Percentiles rank a stretch among this genome's conserved stretches.
These are phyloP conservation scores for Rotaria socialis DNA, from an alignment of 2,888 invertebrate species.

Conservation along the genomic window DNA sequence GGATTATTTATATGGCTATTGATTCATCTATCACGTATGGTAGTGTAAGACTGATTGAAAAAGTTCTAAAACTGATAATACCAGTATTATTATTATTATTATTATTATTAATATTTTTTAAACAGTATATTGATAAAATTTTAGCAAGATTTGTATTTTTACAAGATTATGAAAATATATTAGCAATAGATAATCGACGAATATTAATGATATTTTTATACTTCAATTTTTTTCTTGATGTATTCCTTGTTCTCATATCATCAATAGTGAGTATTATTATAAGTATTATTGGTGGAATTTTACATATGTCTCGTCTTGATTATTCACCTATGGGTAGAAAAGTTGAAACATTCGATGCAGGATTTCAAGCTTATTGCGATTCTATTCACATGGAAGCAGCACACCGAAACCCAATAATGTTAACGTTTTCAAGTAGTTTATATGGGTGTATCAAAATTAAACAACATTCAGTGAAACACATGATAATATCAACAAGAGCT, in stretches of 20 bases:
- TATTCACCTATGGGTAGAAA: constrained; percentile 21
- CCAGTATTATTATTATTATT: neutral
- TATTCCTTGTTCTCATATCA: constrained; percentile 1
- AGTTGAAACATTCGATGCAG: neutral
- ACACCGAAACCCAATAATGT: neutral
- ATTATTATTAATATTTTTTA: neutral
- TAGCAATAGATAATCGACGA: constrained; percentile 14
- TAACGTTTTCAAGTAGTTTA: neutral
- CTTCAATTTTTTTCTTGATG: constrained; percentile 10
- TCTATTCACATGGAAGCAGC: neutral
- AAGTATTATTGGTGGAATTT: neutral
- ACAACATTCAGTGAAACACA: neutral
- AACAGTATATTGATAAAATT: constrained; percentile 18
- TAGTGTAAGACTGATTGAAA: neutral
- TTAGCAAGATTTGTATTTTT: neutral
- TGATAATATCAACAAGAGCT: neutral
- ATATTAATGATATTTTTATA: constrained; percentile 29
- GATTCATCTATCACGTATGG: neutral
- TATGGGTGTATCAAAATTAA: neutral
- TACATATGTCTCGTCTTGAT: constrained; percentile 2
- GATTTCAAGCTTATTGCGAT: neutral
- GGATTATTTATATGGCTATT: neutral
- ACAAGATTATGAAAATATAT: neutral
- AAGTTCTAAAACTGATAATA: neutral
- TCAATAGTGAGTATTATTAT: neutral